phyloP scores from a whole-genome alignment of 1,140 invertebrate species.

The Homarus americanus region DNA sequence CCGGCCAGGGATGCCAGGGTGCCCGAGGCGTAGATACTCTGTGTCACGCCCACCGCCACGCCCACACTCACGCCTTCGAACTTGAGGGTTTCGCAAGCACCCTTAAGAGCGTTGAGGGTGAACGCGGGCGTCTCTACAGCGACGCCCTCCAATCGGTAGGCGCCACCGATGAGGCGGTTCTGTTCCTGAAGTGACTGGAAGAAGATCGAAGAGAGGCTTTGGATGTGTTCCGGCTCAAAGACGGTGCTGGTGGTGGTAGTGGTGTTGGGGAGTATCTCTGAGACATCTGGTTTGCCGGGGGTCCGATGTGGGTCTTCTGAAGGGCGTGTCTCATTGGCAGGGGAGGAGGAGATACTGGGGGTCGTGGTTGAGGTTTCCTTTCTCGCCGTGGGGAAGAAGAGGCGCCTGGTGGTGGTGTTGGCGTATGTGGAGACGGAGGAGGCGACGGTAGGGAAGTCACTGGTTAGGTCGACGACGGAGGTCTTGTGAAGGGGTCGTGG shows the following conservation, averaged over 20 bases:
- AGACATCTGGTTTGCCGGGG: slow-evolving; percentile 1
- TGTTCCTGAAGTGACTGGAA: slow-evolving; percentile 60
- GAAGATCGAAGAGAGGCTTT: slow-evolving; percentile 54
- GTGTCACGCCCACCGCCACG: slow-evolving; percentile 48
- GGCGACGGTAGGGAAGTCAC: neutral
- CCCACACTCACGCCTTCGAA: slow-evolving; percentile 42
- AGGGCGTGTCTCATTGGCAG: neutral
- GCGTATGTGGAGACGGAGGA: neutral
- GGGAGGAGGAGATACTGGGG: neutral
- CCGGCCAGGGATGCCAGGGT: slow-evolving; percentile 61
- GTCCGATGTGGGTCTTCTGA: neutral
- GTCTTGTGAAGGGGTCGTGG: neutral
- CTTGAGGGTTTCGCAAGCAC: slow-evolving; percentile 58
- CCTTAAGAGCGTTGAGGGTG: slow-evolving; percentile 51
- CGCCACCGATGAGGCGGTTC: slow-evolving; percentile 42
- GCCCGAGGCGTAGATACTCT: slow-evolving; percentile 60
- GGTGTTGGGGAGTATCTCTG: neutral
- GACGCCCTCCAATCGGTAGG: slow-evolving; percentile 59
- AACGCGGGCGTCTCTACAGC: slow-evolving; percentile 59
- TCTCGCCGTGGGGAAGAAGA: slow-evolving; percentile 25
- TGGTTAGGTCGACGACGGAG: neutral
- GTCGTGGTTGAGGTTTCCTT: slow-evolving; percentile 29
- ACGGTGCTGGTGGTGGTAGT: slow-evolving; percentile 37
- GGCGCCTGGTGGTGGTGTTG: slow-evolving; percentile 19
- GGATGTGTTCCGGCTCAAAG: slow-evolving; percentile 60